phyloP scores from a whole-genome alignment of 2,797 vertebrate species.

The Tolypeutes matacus region DNA sequence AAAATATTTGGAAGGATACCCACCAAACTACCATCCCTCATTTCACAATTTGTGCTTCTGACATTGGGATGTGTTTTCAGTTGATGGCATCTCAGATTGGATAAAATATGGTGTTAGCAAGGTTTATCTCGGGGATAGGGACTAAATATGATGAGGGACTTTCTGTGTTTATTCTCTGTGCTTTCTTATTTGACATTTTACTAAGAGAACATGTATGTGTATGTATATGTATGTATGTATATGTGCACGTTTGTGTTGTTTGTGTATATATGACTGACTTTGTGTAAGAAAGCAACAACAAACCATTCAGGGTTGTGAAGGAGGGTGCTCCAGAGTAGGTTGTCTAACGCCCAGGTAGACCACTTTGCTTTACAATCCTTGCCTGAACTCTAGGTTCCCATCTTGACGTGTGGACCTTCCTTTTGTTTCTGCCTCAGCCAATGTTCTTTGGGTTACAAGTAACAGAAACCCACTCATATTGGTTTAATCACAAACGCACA shows the following conservation, averaged over 20 bases:
- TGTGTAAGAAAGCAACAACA: background rate
- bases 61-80: background rate
- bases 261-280: background rate
- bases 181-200: background rate
- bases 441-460: background rate
- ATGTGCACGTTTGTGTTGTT: no score
- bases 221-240: background rate
- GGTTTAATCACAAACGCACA: background rate
- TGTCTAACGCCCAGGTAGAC: background rate
- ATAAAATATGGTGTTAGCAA: background rate
- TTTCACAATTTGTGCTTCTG: background rate
- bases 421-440: background rate
- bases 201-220: background rate
- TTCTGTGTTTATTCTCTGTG: background rate
- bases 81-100: background rate
- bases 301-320: background rate
- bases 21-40: background rate
- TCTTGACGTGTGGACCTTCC: background rate
- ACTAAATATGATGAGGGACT: background rate
- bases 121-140: background rate
- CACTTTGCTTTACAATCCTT: background rate
- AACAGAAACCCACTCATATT: background rate
- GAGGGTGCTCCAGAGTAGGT: background rate
- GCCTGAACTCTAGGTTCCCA: background rate
- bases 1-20: background rate